Percentiles rank a stretch among this genome's conserved stretches.
These are phyloP conservation scores for Halictus quadricinctus DNA, from an alignment of 2,888 invertebrate genomes.

Conservation along the genomic window DNA sequence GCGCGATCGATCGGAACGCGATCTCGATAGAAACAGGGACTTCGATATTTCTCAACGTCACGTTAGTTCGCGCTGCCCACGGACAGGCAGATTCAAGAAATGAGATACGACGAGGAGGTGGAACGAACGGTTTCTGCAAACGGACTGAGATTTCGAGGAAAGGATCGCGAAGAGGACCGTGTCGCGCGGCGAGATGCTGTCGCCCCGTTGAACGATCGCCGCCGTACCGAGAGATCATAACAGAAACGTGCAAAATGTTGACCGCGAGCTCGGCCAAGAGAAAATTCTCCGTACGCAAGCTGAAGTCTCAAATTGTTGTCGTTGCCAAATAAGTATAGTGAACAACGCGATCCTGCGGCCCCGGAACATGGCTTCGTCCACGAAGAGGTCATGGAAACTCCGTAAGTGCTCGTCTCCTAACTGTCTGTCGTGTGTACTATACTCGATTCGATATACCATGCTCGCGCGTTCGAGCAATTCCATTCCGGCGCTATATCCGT, in stretches of 20 bases:
- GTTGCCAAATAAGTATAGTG: conserved; percentile 80
- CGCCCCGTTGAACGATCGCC: conserved; percentile 46
- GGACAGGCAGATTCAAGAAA: conserved; percentile 70
- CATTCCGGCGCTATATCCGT: conserved; percentile 24
- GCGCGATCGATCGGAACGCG: conserved; percentile 48
- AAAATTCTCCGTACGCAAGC: conserved; percentile 72
- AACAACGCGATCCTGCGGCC: conserved; percentile 71
- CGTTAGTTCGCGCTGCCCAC: conserved; percentile 64
- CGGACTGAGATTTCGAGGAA: conserved; percentile 54
- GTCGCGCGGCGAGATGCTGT: conserved; percentile 51
- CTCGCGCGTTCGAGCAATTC: conserved; percentile 22
- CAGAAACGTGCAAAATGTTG: conserved; percentile 69
- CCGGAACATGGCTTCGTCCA: conserved; percentile 82
- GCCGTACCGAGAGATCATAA: conserved; percentile 37
- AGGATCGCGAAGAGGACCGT: conserved; percentile 45
- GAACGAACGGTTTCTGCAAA: conserved; percentile 65
- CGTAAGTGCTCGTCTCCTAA: conserved; percentile 85
- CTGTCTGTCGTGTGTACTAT: conserved; percentile 23
- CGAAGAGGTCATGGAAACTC: conserved; percentile 91
- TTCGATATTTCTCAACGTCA: conserved; percentile 70
- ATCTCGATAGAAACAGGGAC: conserved; percentile 56
- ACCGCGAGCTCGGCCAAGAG: conserved; percentile 72
- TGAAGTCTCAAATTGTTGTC: conserved; percentile 75
- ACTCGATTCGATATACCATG: conserved; percentile 1
- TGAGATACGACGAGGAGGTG: conserved; percentile 73